A percentile compares a stretch with the other conserved stretches of the same genome.
Conservation (phyloP, 2,113 vertebrate species). For the Benitochromis conjunctus region DNA sequence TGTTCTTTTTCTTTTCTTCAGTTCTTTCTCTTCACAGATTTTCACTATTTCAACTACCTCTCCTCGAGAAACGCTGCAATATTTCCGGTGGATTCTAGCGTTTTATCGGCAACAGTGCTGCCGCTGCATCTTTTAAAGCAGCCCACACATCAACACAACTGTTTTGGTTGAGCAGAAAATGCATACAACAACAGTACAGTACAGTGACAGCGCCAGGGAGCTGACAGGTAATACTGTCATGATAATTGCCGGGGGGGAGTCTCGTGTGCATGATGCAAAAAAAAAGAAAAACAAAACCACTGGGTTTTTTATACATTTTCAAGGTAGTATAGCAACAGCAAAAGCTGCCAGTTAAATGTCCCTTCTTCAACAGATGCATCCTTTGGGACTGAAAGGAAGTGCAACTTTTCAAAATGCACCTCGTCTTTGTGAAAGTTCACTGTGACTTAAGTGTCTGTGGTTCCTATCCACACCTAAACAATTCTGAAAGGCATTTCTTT, state of each 20-base stretch:
- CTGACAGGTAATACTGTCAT: constrained; percentile 22
- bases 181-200: constrained; percentile 7
- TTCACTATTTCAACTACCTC: neutral
- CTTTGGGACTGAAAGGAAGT: neutral
- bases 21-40: neutral
- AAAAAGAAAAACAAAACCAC: neutral
- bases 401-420: neutral
- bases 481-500: constrained; percentile 21
- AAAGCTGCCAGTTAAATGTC: neutral
- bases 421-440: constrained; percentile 7
- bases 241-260: constrained; percentile 10
- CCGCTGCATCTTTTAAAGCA: neutral
- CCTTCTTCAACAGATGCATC: neutral
- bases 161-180: neutral
- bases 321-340: neutral
- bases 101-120: neutral
- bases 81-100: neutral
- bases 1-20: neutral
- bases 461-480: neutral
- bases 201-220: neutral
- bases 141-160: constrained; percentile 6
- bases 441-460: neutral
- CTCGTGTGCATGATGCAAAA: neutral
- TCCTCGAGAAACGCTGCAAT: neutral
- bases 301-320: neutral